Evolutionary conservation across 2,888 invertebrate species (phyloP).

Genomic region (Ctena decussata): DNA sequence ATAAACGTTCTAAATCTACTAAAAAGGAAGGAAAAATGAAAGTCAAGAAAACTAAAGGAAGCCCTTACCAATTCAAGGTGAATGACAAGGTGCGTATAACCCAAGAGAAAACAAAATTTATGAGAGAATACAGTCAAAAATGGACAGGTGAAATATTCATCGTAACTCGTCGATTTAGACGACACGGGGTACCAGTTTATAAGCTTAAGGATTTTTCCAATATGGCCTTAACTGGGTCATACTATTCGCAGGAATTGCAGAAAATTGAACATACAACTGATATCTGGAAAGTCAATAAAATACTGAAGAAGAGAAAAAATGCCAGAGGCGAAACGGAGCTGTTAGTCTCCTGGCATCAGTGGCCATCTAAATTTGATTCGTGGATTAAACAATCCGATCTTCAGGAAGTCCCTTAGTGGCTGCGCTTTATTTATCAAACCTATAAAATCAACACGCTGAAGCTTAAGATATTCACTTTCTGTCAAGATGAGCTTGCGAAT

Average conservation of each 20-base stretch:
- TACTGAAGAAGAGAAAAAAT: neutral
- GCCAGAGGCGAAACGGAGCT: neutral
- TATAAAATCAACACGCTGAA: neutral
- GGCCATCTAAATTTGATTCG: neutral
- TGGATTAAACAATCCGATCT: neutral
- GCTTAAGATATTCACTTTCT: neutral
- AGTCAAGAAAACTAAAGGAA: conserved; percentile 3
- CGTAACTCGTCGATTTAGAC: conserved; percentile 9
- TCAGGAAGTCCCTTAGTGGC: neutral
- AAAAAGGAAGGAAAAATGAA: neutral
- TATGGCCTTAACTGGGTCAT: neutral
- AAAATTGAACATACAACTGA: neutral
- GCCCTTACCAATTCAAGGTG: conserved; percentile 21
- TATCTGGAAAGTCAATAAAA: neutral
- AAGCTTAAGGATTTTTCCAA: conserved; percentile 19
- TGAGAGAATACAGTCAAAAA: conserved; percentile 34
- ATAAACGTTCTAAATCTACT: neutral
- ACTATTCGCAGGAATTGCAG: neutral
- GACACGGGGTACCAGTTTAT: conserved; percentile 33
- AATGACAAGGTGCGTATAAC: conserved; percentile 35
- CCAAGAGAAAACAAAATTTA: conserved; percentile 21
- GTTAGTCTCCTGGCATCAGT: neutral
- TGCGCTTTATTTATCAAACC: neutral
- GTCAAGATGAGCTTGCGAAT: neutral
- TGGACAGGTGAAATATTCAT: conserved; percentile 39